phyloP scores from a whole-genome alignment of 2,888 invertebrate genomes.

The Drosophila mercatorum region DNA sequence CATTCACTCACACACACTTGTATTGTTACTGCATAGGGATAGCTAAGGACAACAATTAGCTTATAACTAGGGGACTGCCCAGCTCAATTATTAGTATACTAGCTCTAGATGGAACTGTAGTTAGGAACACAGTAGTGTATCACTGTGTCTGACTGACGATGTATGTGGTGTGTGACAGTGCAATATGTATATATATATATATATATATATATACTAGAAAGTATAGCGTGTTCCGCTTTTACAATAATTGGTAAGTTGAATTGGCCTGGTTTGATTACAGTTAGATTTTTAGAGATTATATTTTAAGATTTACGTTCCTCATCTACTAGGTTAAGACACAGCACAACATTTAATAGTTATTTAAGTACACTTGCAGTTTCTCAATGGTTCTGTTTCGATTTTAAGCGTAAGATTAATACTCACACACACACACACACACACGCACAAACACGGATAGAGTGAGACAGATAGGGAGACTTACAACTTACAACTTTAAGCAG shows the following conservation, averaged over 20 bases:
- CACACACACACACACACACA: conserved; percentile 18
- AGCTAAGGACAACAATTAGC: background rate
- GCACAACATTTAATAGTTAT: conserved; percentile 66
- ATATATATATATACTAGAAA: conserved; percentile 12
- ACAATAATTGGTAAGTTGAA: conserved; percentile 35
- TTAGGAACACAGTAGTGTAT: conserved; percentile 65
- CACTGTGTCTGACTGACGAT: conserved; percentile 17
- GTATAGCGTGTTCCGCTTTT: conserved; percentile 27
- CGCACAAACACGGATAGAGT: background rate
- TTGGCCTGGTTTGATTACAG: conserved; percentile 43
- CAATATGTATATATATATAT: background rate
- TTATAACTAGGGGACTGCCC: conserved; percentile 30
- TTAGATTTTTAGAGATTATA: conserved; percentile 12
- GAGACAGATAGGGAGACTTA: background rate
- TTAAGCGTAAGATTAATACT: conserved; percentile 11
- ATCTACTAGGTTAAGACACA: conserved; percentile 51
- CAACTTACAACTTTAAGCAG: background rate
- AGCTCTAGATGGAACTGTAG: conserved; percentile 23
- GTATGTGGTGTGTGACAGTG: background rate
- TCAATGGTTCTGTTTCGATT: conserved; percentile 39
- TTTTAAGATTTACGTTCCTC: conserved; percentile 7
- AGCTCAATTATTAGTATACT: background rate
- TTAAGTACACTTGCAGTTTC: conserved; percentile 71
- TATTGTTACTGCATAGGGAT: background rate
- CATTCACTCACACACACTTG: conserved; percentile 8